Evolutionary conservation across 2,113 vertebrate species (phyloP).

Genomic region (Chaetura pelagica): DNA sequence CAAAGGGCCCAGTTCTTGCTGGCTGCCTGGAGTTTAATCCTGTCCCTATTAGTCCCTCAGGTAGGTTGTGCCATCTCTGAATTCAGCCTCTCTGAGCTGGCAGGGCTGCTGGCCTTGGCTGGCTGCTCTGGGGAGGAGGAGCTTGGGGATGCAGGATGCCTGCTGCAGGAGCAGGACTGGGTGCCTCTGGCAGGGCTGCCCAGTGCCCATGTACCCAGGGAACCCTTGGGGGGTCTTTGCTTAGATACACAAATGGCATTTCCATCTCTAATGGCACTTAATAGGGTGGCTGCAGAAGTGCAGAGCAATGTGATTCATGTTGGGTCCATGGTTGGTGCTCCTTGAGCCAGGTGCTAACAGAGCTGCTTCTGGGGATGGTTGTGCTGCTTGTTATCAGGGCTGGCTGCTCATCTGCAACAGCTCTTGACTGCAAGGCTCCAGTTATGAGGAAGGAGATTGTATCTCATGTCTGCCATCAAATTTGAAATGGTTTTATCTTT

Average conservation of each 20-base stretch:
- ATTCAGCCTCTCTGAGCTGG: no score
- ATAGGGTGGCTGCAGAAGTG: fast-evolving
- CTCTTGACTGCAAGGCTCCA: not conserved
- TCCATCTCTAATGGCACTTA: not conserved
- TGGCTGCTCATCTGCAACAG: not conserved
- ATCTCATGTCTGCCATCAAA: fast-evolving
- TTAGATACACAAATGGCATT: not conserved
- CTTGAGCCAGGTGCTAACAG: not conserved
- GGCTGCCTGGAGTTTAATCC: no score
- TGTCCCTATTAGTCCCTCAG: no score
- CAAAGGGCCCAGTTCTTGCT: no score
- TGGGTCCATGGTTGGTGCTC: fast-evolving
- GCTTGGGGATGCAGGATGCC: no score
- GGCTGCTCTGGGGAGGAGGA: no score
- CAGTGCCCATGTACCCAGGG: not conserved
- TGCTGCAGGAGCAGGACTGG: no score
- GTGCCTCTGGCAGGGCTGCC: no score
- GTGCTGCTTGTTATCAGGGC: fast-evolving
- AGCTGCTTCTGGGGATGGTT: not conserved
- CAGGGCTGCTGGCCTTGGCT: no score
- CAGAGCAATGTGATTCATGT: fast-evolving
- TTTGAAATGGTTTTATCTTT: not conserved
- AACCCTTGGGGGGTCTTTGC: fast-evolving
- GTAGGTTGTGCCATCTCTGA: no score
- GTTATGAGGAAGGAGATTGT: not conserved